phyloP scores from a whole-genome alignment of 2,797 vertebrate genomes.

The Erithacus rubecula region DNA sequence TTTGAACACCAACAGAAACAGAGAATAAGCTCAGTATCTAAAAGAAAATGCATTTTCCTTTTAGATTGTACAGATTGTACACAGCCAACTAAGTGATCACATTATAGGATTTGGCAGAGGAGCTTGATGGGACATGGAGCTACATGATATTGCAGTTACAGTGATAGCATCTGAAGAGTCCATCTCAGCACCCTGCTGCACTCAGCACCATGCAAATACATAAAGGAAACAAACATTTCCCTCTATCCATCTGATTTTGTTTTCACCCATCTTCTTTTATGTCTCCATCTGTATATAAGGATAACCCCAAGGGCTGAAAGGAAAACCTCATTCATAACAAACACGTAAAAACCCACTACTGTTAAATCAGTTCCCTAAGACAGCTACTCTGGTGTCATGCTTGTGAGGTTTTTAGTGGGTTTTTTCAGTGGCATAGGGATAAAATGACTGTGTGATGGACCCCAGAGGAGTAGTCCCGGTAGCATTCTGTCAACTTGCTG shows the following conservation, averaged over 20 bases:
- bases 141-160: constrained; percentile 36
- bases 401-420: background rate
- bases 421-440: background rate
- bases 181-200: background rate
- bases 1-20: background rate
- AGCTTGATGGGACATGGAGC: background rate
- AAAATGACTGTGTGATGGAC: constrained; percentile 7
- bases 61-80: background rate
- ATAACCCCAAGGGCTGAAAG: background rate
- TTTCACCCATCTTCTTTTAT: background rate
- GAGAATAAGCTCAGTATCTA: background rate
- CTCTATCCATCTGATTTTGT: background rate
- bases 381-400: background rate
- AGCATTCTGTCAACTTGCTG: constrained; percentile 30
- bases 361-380: background rate
- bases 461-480: background rate
- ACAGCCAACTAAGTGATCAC: background rate
- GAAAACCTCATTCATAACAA: background rate
- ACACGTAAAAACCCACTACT: background rate
- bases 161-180: constrained; percentile 39
- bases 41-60: background rate
- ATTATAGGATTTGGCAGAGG: background rate
- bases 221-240: background rate
- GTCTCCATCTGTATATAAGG: background rate
- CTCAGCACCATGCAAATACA: background rate